These are phyloP conservation scores for Copidosoma floridanum DNA, from an alignment of 1,140 invertebrate species.

Conservation along the genomic window DNA sequence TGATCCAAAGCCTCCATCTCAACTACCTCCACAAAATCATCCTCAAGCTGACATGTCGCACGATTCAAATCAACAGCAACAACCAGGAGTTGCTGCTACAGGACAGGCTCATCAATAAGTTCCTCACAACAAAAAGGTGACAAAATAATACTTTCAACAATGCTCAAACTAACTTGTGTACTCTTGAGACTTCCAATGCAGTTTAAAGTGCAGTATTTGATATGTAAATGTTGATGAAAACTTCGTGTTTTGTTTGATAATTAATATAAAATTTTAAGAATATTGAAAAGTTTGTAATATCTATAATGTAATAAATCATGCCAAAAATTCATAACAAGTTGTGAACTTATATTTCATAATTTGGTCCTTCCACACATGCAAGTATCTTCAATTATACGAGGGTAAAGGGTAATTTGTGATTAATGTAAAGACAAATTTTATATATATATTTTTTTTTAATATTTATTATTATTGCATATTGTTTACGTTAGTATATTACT, in stretches of 20 bases:
- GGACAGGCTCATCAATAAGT: slow-evolving; percentile 10
- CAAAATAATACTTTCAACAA: too few species aligned
- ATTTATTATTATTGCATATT: slow-evolving; percentile 60
- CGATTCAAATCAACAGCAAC: not conserved
- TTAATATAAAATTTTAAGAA: too few species aligned
- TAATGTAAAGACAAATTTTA: too few species aligned
- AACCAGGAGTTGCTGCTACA: slow-evolving; percentile 26
- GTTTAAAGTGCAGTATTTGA: not conserved
- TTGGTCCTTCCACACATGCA: too few species aligned
- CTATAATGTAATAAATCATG: too few species aligned
- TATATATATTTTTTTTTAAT: slow-evolving; percentile 36
- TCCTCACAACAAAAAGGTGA: too few species aligned
- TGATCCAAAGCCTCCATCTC: slow-evolving; percentile 17
- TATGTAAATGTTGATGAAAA: not conserved
- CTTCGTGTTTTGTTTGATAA: too few species aligned
- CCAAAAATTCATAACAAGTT: too few species aligned
- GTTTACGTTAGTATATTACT: slow-evolving; percentile 59
- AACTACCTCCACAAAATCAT: not conserved
- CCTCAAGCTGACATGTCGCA: not conserved
- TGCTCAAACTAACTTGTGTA: not conserved
- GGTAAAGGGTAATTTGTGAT: too few species aligned
- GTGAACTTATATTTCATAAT: too few species aligned
- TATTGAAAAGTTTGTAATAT: too few species aligned
- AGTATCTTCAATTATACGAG: too few species aligned
- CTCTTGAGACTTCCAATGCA: not conserved